Percentiles rank a stretch among this genome's conserved stretches.
Evolutionary conservation across 2,888 invertebrate species (phyloP).

Genomic region (Pasiphila rectangulata): DNA sequence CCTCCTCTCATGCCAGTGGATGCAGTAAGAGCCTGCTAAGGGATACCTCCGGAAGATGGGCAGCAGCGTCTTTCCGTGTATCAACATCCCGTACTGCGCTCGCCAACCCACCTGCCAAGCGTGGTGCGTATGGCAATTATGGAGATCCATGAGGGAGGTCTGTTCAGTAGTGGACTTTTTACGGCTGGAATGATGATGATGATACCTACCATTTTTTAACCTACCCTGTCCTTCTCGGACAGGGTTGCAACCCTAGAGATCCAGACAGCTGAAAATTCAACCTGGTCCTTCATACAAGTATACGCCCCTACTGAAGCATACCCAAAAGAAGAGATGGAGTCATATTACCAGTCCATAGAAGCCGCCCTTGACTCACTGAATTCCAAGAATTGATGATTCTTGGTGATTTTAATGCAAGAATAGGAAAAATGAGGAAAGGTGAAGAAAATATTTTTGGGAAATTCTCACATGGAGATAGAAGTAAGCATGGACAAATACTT

Average conservation of each 20-base stretch:
- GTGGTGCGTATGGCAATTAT: no score
- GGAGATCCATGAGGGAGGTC: no score
- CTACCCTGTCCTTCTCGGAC: no score
- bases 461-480: slow-evolving; percentile 21
- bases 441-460: slow-evolving; percentile 20
- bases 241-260: slow-evolving; percentile 2
- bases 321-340: neutral
- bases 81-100: no score
- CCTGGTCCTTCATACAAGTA: slow-evolving; percentile 1
- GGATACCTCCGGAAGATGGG: no score
- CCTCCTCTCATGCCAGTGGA: no score
- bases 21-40: no score
- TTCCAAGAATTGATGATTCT: neutral
- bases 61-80: no score
- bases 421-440: slow-evolving; percentile 13
- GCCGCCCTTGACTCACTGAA: neutral
- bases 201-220: no score
- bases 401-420: neutral
- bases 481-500: slow-evolving; percentile 20
- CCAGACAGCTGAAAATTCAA: neutral
- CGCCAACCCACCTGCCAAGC: no score
- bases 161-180: no score
- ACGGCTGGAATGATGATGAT: no score
- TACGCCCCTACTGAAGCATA: slow-evolving; percentile 13
- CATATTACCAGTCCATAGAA: slow-evolving; percentile 5